These are phyloP conservation scores for Aleiodes sp. DNA, from an alignment of 1,140 invertebrate genomes.

Conservation along the genomic window DNA sequence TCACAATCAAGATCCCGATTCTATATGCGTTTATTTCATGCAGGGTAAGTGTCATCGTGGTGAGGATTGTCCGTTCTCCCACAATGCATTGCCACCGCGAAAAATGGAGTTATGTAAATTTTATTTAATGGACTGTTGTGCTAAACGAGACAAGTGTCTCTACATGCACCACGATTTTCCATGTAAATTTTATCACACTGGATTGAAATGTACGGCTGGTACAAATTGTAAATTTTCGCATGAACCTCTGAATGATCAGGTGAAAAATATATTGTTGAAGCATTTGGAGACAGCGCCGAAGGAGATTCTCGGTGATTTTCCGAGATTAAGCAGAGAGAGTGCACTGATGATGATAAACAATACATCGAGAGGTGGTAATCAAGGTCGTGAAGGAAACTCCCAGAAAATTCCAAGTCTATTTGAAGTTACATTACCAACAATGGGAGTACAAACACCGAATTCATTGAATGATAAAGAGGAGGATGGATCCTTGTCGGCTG, in stretches of 20 bases:
- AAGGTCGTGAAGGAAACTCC: constrained; percentile 54
- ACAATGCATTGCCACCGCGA: constrained; percentile 81
- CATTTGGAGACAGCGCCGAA: constrained; percentile 91
- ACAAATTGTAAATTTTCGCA: constrained; percentile 96
- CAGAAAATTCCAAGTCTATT: constrained; percentile 63
- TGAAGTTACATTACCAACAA: constrained; percentile 53
- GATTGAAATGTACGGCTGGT: constrained; percentile 81
- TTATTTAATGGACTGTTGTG: constrained; percentile 94
- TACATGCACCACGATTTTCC: constrained; percentile 98
- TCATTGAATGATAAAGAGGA: constrained; percentile 50
- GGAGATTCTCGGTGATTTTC: constrained; percentile 89
- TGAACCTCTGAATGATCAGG: constrained; percentile 75
- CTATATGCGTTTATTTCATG: constrained; percentile 84
- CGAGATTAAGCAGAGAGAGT: constrained; percentile 79
- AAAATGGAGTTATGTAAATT: constrained; percentile 97
- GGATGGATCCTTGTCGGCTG: not conserved
- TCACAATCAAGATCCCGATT: constrained; percentile 71
- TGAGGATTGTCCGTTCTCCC: constrained; percentile 85
- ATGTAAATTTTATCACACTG: constrained; percentile 96
- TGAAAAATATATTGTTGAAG: constrained; percentile 69
- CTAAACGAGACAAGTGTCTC: constrained; percentile 93
- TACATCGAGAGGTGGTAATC: constrained; percentile 73
- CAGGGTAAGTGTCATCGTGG: constrained; percentile 88
- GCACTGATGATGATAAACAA: constrained; percentile 77
- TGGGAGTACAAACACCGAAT: constrained; percentile 35